Base-by-base conservation (phyloP, 2,888 invertebrate genomes). In the Brachynemurus nebulosus region DNA sequence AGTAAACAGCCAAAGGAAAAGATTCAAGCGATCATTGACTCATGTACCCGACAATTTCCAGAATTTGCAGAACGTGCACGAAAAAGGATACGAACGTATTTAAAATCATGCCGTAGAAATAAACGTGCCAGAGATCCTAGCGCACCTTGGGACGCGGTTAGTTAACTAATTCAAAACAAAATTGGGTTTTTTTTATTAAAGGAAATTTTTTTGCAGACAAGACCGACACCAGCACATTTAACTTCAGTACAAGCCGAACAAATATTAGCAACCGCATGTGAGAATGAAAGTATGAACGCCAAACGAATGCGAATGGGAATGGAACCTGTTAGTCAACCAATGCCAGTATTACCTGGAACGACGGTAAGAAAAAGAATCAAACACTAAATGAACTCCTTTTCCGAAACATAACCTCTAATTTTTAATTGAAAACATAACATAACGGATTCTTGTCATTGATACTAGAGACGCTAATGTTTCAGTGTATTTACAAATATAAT, bases 1-100 rank as follows among this genome's bases (percentile, higher is more conserved):
- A 93, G 93, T 42, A 92, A 95, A 62, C 95, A 95, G 67, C 95
- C 95, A 7, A 95, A 95, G 63, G 95, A 95, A 64, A 95, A 95
- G 70, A 91, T 95, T 53, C 93, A 95, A 61, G 95, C 93, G 16
- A 95, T 95, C 61, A 90, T 95, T 51, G 95, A 95, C 64, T 93
- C 93, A 16, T 95, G 95, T 68, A 89, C 92, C 49, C 74, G 95
- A 55, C 95, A 95, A 69, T 95, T 95, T 62, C 93, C 95, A 47
- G 95, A 95, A 67, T 93, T 93, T 59, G 90, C 91, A 47, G 92
- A 93, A 62, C 76, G 95, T 47, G 91, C 95, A 47, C 76, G 95
- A 53, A 95, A 95, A 68, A 72, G 95, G 51, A 92, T 95, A 61
- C 72, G 95, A 53, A 95, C 95, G 44, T 95, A 95, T 66, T 71